These are phyloP conservation scores for Trichogramma dendrolimi DNA, from an alignment of 2,888 invertebrate genomes.

Conservation along the genomic window DNA sequence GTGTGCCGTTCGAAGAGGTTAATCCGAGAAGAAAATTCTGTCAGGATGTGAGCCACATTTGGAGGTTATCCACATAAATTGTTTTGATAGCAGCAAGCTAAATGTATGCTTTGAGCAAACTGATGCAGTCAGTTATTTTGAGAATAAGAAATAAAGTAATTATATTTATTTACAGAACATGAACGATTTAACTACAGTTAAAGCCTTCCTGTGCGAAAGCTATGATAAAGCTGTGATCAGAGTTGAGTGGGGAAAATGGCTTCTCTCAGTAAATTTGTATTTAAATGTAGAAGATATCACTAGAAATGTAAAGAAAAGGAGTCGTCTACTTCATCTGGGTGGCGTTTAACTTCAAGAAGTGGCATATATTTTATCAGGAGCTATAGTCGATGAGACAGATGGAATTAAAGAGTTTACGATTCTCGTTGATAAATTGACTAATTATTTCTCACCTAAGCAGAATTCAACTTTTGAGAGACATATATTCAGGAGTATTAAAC, in stretches of 20 bases:
- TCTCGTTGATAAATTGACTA: constrained; percentile 32
- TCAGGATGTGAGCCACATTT: no score
- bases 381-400: background rate
- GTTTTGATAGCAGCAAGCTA: no score
- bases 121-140: background rate
- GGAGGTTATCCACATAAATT: no score
- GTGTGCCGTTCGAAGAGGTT: no score
- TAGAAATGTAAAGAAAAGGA: background rate
- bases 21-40: no score
- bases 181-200: background rate
- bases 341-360: constrained; percentile 16
- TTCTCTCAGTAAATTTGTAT: background rate
- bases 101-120: no score
- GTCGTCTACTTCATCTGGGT: constrained; percentile 9
- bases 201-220: constrained; percentile 5
- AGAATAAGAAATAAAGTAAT: background rate
- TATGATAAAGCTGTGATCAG: constrained; percentile 3
- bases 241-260: constrained; percentile 8
- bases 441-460: constrained; percentile 38
- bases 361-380: constrained; percentile 13
- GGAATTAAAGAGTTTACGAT: constrained; percentile 32
- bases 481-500: constrained; percentile 36
- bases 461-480: constrained; percentile 42
- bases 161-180: background rate
- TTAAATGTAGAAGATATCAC: background rate